Evolutionary conservation across 37 sponge, comb jelly and placozoan genomes (phyloP).

Genomic region (Chondrosia reniformis): DNA sequence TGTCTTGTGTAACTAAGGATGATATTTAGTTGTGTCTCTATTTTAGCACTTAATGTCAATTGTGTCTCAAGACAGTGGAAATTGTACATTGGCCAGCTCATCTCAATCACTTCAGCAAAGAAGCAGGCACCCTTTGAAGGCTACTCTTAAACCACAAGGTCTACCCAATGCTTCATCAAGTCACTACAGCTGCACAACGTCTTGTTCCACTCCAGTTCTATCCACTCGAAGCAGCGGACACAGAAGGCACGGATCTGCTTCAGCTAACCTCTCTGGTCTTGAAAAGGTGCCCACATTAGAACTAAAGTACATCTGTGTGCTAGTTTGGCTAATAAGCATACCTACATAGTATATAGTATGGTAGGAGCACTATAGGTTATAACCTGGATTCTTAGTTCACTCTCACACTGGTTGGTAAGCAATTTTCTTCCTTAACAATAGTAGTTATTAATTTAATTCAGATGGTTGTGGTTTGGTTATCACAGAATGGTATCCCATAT

Average conservation of each 20-base stretch:
- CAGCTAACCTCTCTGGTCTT: background rate
- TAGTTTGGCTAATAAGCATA: too few species aligned
- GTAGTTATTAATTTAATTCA: too few species aligned
- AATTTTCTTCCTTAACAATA: too few species aligned
- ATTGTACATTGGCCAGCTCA: constrained; percentile 38
- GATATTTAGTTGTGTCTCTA: too few species aligned
- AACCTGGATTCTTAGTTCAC: too few species aligned
- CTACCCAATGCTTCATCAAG: background rate
- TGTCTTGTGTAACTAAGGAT: background rate
- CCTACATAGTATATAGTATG: too few species aligned
- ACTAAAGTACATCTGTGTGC: too few species aligned
- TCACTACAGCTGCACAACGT: too few species aligned
- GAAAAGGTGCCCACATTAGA: background rate
- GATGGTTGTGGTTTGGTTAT: too few species aligned
- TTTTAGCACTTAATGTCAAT: constrained; percentile 32
- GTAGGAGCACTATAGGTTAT: too few species aligned
- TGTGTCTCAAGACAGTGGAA: constrained; percentile 58
- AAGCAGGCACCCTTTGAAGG: constrained; percentile 44
- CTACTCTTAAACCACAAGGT: constrained; percentile 45
- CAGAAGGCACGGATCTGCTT: constrained; percentile 11
- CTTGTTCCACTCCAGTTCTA: constrained; percentile 14
- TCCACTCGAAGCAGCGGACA: background rate
- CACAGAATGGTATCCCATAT: too few species aligned
- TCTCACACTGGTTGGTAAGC: too few species aligned
- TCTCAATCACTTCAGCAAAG: background rate